Evolutionary conservation across 2,113 vertebrate species (phyloP), one percentile per base, ranked within the genome.

Genomic region (Oriolus oriolus): DNA sequence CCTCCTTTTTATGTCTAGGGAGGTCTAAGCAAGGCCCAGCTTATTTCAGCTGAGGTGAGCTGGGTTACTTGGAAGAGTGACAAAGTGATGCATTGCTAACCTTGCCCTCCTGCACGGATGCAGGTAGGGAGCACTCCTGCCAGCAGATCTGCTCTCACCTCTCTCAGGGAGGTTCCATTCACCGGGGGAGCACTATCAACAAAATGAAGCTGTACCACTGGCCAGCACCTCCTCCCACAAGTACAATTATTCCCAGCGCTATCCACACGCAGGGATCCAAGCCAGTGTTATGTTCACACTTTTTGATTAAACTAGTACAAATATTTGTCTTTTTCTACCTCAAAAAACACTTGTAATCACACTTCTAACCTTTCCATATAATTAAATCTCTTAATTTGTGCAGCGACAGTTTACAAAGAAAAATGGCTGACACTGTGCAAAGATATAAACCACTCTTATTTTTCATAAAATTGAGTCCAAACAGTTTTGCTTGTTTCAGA

Each of bases 371-470:
- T 75, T 84, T 75, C 60, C 27, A 71, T 64, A 18, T 74, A 78
- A 95, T 94, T 81, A 94, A 84, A 70, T 71, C 15, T 84, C n/a
- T 53, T 94, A 77, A 93, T 71, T 91, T 94, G 57, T 56, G 57
- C 84, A 82, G 57, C 85, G 65, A 78, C 81, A 91, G 65, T 56
- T 89, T 82, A 70, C 39, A 74, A 84, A 92, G 71, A 92, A 89
- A 95, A 89, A 84, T 37, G 24, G 47, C 30, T 91, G 89, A 50
- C 56, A 33, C 5, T 1, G 11, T 93, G 80, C 60, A 81, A 93
- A 95, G 80, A 84, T 70, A 92, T 27, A 92, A 95, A 91, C 33
- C 35, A 66, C 39, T 78, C 44, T 45, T 31, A 31, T 47, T 89
- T 74, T 64, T 75, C 53, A 79, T 37, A 89, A 87, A 93, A 56